Base-by-base conservation (phyloP, 1,140 invertebrate species). In the Cotesia glomerata region DNA sequence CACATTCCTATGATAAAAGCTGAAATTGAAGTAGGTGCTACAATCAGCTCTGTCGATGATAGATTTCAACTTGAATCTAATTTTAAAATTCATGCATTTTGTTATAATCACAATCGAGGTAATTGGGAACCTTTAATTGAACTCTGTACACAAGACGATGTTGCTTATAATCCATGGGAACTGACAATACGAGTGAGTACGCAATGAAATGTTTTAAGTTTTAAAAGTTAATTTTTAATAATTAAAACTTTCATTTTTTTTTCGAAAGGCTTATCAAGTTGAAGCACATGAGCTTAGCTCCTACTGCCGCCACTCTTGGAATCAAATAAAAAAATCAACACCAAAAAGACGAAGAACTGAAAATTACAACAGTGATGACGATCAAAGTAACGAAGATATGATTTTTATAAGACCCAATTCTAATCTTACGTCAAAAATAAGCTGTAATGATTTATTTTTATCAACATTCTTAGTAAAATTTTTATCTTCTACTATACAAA, bases 71-170 rank as follows among this genome's bases (percentile, higher is more conserved):
- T 84, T 14, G 79, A 84, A 64, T 82, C 81, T 3, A 77, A 63
- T 14, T 56, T 93, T 3, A 90, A 91, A 49, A 72, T 94, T 2
- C 91, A 94, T 80, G 90, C 92, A 2, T 91, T 91, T 71, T 94
- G 91, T 80, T 95, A 92, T 77, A 95, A 95, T 82, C 90, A 93
- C 71, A 89, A 90, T 68, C 80, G 91, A 11, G 90, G 91, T 74
- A 88, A 88, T 16, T 95, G 94, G 94, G 94, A 95, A 80, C 94
- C 94, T 0, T 78, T 95, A 0, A 86, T 95, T 11, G 94, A 95
- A 77, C 92, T 94, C 1, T 89, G 91, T 7, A 89, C 91, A 36
- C 87, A 91, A 14, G 88, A 90, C 61, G 92, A 93, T 78, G 91
- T 91, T 71, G 82, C 89, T 3, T 93, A 93, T 77, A 87, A 90